Conservation (phyloP, 1,140 invertebrate species). For the Hydropsyche tenuis region DNA sequence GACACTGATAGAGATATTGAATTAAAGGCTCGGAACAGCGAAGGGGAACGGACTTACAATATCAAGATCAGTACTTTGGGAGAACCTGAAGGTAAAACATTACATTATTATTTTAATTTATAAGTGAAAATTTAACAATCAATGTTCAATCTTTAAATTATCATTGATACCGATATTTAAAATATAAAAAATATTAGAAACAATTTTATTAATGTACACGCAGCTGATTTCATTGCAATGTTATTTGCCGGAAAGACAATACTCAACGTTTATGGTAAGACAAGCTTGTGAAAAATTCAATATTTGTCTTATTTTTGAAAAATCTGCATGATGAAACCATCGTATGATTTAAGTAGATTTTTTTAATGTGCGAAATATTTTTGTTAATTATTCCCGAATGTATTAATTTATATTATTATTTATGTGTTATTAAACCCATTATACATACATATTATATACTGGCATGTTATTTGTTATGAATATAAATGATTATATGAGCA, state of each 20-base stretch:
- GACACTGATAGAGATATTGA: slow-evolving; percentile 75
- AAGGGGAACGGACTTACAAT: slow-evolving; percentile 68
- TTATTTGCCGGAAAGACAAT: slow-evolving; percentile 44
- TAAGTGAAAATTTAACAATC: not conserved
- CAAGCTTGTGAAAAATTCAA: not conserved
- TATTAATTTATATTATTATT: too few relatives aligned
- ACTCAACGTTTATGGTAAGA: slow-evolving; percentile 45
- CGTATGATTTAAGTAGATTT: not conserved
- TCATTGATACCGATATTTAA: too few relatives aligned
- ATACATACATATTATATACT: too few relatives aligned
- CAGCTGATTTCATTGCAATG: slow-evolving; percentile 46
- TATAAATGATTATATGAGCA: too few relatives aligned
- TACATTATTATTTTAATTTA: not conserved
- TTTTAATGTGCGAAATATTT: not conserved
- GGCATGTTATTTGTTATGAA: too few relatives aligned
- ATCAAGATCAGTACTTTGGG: slow-evolving; percentile 74
- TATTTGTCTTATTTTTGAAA: not conserved
- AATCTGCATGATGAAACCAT: too few relatives aligned
- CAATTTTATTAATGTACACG: slow-evolving; percentile 40
- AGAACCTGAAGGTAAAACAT: slow-evolving; percentile 69
- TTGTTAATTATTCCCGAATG: too few relatives aligned
- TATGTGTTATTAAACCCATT: too few relatives aligned
- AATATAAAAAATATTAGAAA: not conserved
- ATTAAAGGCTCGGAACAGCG: slow-evolving; percentile 69
- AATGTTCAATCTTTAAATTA: too few relatives aligned